These are phyloP conservation scores for Sesamia inferens DNA, from an alignment of 2,888 invertebrate genomes.

Conservation along the genomic window DNA sequence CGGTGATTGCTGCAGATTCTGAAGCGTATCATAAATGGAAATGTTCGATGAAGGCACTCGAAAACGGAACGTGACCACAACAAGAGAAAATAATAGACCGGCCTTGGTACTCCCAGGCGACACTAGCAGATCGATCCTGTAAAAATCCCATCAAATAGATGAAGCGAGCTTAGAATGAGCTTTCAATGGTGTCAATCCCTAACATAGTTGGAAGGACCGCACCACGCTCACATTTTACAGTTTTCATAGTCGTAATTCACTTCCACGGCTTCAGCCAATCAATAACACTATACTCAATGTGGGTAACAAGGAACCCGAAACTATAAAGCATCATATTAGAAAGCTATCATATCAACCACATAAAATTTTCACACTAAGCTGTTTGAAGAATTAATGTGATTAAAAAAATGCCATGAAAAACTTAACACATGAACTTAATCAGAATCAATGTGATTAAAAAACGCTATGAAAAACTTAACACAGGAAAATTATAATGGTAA, in stretches of 20 bases:
- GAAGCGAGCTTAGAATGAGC: no score
- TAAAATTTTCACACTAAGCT: background rate
- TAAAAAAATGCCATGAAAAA: no score
- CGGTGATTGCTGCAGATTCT: conserved; percentile 1
- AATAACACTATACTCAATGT: conserved; percentile 8
- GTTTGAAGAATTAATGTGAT: background rate
- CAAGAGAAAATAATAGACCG: conserved; percentile 5
- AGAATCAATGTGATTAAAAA: background rate
- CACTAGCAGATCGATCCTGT: no score
- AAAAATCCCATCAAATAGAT: no score
- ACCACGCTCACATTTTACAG: no score
- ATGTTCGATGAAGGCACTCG: background rate
- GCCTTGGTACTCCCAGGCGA: background rate
- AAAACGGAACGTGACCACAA: background rate
- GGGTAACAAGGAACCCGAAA: conserved; percentile 6
- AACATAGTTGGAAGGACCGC: no score
- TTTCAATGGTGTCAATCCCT: no score
- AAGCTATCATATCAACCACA: background rate
- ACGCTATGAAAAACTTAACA: background rate
- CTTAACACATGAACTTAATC: background rate
- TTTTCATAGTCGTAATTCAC: background rate
- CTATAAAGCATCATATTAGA: background rate
- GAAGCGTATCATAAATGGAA: conserved; percentile 5
- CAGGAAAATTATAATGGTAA: background rate
- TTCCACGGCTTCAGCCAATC: conserved; percentile 1